phyloP scores from a whole-genome alignment of 1,140 invertebrate species.

The Bombus sylvicola region DNA sequence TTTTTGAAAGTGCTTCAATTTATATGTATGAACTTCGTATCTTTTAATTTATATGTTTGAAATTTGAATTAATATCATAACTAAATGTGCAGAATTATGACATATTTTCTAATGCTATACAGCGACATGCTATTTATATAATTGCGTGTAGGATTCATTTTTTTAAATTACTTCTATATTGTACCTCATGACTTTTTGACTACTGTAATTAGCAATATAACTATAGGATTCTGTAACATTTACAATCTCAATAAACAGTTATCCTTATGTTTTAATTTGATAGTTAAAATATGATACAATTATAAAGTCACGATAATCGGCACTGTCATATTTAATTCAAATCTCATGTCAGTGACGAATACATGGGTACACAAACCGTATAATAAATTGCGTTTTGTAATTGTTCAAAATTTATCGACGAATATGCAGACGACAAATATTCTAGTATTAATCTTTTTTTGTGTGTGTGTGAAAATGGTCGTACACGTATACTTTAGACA shows the following conservation, averaged over 20 bases:
- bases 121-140: conserved; percentile 40
- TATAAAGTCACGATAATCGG: conserved; percentile 46
- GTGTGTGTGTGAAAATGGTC: conserved; percentile 23
- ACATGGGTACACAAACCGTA: conserved; percentile 27
- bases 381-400: conserved; percentile 33
- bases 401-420: conserved; percentile 48
- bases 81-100: conserved; percentile 51
- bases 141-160: conserved; percentile 24
- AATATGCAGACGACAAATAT: conserved; percentile 25
- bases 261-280: conserved; percentile 52
- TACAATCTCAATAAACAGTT: conserved; percentile 62
- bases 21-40: conserved; percentile 21
- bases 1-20: background rate
- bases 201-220: conserved; percentile 29
- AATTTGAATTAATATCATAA: conserved; percentile 40
- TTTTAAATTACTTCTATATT: conserved; percentile 44
- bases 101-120: conserved; percentile 47
- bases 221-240: conserved; percentile 49
- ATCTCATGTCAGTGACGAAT: conserved; percentile 24
- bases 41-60: conserved; percentile 19
- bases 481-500: conserved; percentile 20
- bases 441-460: conserved; percentile 16
- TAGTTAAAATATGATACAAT: conserved; percentile 71
- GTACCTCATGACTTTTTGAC: conserved; percentile 28
- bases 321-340: conserved; percentile 1